Evolutionary conservation across 2,113 vertebrate genomes (phyloP).

Genomic region (Nerophis ophidion): DNA sequence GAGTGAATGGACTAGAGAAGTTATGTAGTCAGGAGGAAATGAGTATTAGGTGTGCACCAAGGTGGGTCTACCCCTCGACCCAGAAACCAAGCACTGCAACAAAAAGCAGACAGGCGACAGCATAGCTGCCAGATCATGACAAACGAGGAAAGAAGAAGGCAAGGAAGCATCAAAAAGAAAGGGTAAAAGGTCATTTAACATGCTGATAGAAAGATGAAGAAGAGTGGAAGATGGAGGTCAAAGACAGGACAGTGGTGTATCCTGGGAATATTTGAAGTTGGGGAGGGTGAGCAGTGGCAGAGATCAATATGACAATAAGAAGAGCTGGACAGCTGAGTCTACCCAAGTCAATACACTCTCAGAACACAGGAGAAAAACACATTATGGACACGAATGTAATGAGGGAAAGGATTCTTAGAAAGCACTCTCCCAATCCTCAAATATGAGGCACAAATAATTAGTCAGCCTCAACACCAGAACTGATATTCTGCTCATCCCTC

Average conservation of each 20-base stretch:
- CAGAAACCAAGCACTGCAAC: too few species aligned
- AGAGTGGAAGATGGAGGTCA: slow-evolving; percentile 35
- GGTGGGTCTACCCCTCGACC: too few species aligned
- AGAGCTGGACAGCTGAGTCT: slow-evolving; percentile 13
- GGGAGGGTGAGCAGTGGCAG: slow-evolving; percentile 6
- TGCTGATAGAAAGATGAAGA: slow-evolving; percentile 17
- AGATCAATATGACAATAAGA: slow-evolving; percentile 43
- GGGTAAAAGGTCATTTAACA: slow-evolving; percentile 12
- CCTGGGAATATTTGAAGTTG: slow-evolving; percentile 33
- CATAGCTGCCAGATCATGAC: too few species aligned
- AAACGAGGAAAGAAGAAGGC: slow-evolving; percentile 8
- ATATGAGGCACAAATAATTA: background rate
- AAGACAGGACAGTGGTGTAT: slow-evolving; percentile 26
- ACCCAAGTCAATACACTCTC: slow-evolving; percentile 20
- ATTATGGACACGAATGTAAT: slow-evolving; percentile 9
- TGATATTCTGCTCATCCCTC: slow-evolving; percentile 22
- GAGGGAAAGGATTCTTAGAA: slow-evolving; percentile 9
- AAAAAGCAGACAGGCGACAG: too few species aligned
- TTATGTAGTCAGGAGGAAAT: too few species aligned
- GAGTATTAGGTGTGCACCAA: too few species aligned
- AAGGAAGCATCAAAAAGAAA: slow-evolving; percentile 14
- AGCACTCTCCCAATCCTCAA: slow-evolving; percentile 3
- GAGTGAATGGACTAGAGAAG: too few species aligned
- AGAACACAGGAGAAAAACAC: slow-evolving; percentile 23
- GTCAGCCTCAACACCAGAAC: slow-evolving; percentile 4